Percentiles rank a stretch among this genome's conserved stretches.
These are phyloP conservation scores for Cepphus grylle DNA, from an alignment of 2,113 vertebrate genomes.

Conservation along the genomic window DNA sequence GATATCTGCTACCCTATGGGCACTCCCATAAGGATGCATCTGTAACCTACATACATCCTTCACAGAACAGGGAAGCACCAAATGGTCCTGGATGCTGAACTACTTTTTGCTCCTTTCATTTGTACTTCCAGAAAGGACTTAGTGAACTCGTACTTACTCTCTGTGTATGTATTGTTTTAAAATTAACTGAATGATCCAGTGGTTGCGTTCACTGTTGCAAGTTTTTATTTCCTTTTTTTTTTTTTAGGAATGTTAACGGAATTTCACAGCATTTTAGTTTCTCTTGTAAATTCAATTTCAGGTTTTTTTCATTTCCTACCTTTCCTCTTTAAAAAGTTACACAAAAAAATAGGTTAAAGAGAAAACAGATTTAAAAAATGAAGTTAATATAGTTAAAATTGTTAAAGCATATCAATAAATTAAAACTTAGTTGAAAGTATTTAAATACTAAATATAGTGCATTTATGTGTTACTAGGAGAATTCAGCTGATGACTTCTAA, in stretches of 20 bases:
- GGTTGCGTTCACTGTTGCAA: not conserved
- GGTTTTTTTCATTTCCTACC: not conserved
- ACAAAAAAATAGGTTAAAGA: not conserved
- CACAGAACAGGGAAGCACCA: not conserved
- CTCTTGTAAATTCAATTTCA: not conserved
- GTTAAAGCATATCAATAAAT: slow-evolving; percentile 6
- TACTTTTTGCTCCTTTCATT: not conserved
- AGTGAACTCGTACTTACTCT: not conserved
- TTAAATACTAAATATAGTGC: not conserved
- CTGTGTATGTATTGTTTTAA: not conserved
- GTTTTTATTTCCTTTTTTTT: not conserved
- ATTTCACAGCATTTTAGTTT: not conserved
- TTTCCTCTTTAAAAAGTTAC: not conserved
- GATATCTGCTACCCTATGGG: not conserved
- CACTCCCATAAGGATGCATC: not conserved
- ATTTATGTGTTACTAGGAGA: not conserved
- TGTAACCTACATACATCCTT: not conserved
- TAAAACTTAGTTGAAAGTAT: slow-evolving; percentile 18
- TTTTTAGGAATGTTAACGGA: not conserved
- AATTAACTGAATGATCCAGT: not conserved
- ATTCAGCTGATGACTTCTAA: not conserved
- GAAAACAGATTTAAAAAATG: not conserved
- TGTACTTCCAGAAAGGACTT: not conserved
- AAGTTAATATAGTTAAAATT: slow-evolving; percentile 41
- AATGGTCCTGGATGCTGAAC: not conserved